Base-by-base conservation (phyloP, 2,888 invertebrate species). In the Gari tellinella region DNA sequence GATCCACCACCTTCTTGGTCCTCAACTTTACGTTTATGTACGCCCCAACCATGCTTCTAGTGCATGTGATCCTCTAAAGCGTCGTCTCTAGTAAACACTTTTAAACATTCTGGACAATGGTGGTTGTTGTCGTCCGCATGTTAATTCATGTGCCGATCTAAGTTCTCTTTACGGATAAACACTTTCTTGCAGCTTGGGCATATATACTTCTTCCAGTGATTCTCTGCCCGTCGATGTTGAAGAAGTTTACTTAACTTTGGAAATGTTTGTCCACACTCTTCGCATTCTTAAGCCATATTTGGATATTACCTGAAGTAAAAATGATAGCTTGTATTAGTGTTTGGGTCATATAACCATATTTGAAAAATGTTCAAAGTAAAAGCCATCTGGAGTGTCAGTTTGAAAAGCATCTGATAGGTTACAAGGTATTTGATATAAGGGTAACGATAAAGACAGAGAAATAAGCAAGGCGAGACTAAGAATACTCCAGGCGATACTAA, bases 161-260 rank as follows among this genome's bases (percentile, higher is more conserved):
- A 38, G 40, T 63, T 69, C 1, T 41, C 38, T n/a, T 51, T 62
- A 38, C 69, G 26, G 0, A 15, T 69, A 25, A 63, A 69, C 17
- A 14, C 0, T 14, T 56, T 58, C 37, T 52, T 45, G 21, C 69
- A 69, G 1, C 0, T 43, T 2, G 31, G 4, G 15, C 62, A 69
- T 12, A 15, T 31, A 51, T 19, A 63, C 14, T 38, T 26, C 17
- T 37, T 21, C 63, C 57, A 70, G 21, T 70, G 70, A 21, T 64
- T 64, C 17, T 43, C 40, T 10, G 58, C 48, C 15, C 70, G 17
- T 4, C 55, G 31, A 43, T 70, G 70, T 14, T 70, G 58, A 0
- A 53, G 21, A 2, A 64, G 21, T 23, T 58, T 46, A 21, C 63
- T 63, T 21, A 58, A 31, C 25, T 64, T 70, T 3, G 40, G 15